Evolutionary conservation across 1,140 invertebrate genomes (phyloP).

Genomic region (Sminthurinus signatus): DNA sequence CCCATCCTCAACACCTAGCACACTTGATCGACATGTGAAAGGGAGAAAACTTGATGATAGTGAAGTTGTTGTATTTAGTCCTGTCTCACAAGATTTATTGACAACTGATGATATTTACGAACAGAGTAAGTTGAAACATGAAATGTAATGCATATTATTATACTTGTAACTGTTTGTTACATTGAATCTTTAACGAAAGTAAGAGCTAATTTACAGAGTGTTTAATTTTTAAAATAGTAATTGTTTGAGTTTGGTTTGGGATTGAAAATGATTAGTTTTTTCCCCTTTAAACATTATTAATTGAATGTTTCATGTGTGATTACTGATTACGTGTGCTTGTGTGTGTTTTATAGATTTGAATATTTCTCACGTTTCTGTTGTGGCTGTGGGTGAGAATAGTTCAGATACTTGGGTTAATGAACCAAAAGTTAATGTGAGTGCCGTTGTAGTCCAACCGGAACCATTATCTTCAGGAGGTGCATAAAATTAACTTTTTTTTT

Average conservation of each 20-base stretch:
- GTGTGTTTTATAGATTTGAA: conserved; percentile 46
- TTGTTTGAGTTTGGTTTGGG: too few species aligned
- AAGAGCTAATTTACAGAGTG: too few species aligned
- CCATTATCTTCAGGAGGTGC: conserved; percentile 14
- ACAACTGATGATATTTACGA: conserved; percentile 48
- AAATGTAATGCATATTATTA: too few species aligned
- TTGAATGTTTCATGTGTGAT: neutral
- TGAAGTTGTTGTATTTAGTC: conserved; percentile 50
- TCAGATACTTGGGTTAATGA: neutral
- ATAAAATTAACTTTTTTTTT: too few species aligned
- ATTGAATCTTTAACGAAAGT: too few species aligned
- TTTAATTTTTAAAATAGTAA: too few species aligned
- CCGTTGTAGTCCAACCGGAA: conserved; percentile 24
- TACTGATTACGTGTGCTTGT: too few species aligned
- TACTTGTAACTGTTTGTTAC: too few species aligned
- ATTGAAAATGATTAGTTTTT: neutral
- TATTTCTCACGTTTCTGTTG: conserved; percentile 81
- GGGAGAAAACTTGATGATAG: conserved; percentile 67
- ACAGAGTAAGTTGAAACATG: conserved; percentile 47
- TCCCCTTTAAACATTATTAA: neutral
- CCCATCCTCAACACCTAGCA: conserved; percentile 27
- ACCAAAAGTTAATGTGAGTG: conserved; percentile 30
- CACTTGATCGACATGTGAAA: conserved; percentile 53
- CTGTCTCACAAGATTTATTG: conserved; percentile 53
- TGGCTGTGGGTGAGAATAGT: conserved; percentile 70